These are phyloP conservation scores for Pterophyllum scalare DNA, from an alignment of 2,113 vertebrate genomes.

Conservation along the genomic window DNA sequence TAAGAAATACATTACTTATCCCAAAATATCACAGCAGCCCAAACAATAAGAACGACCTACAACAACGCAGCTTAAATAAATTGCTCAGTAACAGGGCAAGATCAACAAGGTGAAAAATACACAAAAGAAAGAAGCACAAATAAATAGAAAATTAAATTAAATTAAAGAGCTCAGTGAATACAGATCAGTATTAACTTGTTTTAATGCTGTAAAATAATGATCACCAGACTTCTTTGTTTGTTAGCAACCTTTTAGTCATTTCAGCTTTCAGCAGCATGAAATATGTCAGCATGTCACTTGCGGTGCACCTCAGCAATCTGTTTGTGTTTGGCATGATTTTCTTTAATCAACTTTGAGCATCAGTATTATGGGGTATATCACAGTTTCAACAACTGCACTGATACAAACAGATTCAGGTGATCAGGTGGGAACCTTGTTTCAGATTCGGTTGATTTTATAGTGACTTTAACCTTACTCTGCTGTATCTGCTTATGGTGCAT, in stretches of 20 bases:
- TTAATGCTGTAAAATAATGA: background rate
- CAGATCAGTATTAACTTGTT: background rate
- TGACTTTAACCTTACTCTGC: background rate
- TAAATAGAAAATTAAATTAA: background rate
- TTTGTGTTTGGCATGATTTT: background rate
- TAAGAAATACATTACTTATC: background rate
- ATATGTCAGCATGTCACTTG: fast-evolving
- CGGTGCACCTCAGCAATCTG: background rate
- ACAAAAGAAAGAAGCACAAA: fast-evolving
- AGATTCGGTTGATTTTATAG: no score
- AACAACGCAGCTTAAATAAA: background rate
- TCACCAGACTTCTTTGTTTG: background rate
- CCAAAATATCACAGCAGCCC: background rate
- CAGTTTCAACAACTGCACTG: background rate
- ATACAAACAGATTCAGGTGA: background rate
- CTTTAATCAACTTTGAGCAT: background rate
- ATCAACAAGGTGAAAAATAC: background rate
- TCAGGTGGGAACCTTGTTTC: background rate
- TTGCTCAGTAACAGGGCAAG: background rate
- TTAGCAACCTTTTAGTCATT: fast-evolving
- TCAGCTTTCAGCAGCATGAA: background rate
- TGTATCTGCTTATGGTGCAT: background rate
- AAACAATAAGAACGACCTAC: background rate
- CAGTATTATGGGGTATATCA: fast-evolving
- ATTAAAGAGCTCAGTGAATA: background rate